Evolutionary conservation across 2,113 vertebrate species (phyloP).

Genomic region (Phylloscopus trochilus): DNA sequence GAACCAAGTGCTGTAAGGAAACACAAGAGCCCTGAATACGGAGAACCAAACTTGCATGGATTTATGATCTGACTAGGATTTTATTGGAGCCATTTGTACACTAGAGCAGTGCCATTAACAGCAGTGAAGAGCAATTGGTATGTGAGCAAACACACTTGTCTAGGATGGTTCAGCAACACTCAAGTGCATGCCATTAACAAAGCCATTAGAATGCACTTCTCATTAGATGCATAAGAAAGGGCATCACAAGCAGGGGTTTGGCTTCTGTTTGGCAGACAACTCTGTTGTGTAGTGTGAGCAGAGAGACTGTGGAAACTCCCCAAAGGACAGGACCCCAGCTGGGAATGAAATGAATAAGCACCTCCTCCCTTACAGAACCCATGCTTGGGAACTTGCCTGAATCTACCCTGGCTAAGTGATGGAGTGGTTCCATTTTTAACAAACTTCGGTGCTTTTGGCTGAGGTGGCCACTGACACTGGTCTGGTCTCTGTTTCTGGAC

Average conservation of each 20-base stretch:
- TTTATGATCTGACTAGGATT: not conserved
- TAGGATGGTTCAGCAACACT: accelerated
- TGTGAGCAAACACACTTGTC: not conserved
- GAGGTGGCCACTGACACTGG: not conserved
- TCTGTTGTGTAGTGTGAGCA: not conserved
- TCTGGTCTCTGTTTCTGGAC: not conserved
- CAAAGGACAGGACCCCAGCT: not conserved
- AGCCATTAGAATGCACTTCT: not conserved
- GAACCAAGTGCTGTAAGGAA: not conserved
- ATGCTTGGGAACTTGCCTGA: not conserved
- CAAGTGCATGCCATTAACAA: not conserved
- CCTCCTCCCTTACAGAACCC: not conserved
- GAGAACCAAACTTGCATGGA: not conserved
- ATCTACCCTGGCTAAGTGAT: not conserved
- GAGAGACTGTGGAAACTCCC: not conserved
- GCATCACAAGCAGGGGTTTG: not conserved
- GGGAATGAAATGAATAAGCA: not conserved
- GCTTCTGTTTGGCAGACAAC: not conserved
- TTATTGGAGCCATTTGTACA: not conserved
- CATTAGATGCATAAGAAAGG: not conserved
- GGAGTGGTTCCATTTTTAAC: not conserved
- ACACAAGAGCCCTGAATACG: accelerated
- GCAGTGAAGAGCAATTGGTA: accelerated
- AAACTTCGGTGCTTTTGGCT: not conserved
- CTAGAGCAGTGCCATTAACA: not conserved